Evolutionary conservation across 1,140 invertebrate species (phyloP), one percentile per base, ranked within the genome.

Genomic region (Drosophila dunni): DNA sequence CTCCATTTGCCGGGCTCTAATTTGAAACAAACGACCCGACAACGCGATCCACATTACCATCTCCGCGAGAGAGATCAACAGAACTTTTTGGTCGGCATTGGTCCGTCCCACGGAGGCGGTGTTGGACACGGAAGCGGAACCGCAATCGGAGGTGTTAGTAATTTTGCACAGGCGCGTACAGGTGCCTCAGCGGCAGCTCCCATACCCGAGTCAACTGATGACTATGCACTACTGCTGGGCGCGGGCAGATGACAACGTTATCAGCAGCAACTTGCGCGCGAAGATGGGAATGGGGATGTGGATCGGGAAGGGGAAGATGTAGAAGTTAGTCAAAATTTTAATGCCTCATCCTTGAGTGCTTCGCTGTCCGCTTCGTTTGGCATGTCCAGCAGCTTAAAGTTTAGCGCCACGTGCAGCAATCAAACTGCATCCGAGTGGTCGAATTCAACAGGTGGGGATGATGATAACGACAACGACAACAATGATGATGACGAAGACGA

Each of bases 171-270:
- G 34, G 65, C 77, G 17, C 79, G 76, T 6, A 66, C 51, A 11
- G 63, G 63, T 53, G 34, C 79, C 45, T 78, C 81, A 13, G 84
- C 80, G 7, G 83, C 85, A 13, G 85, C 81, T 3, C 84, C 86
- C 8, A 91, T 91, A 58, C 90, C 90, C 45, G 90, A 91, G 63
- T 89, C 90, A 20, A 86, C 73, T 51, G 90, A 91, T 67, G 90
- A 91, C 50, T 91, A 91, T 73, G 83, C 88, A 24, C 77, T 90
- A 17, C 69, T 91, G 34, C 60, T 91, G 54, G 90, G 90, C 46
- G 67, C 75, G 62, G 78, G 81, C 48, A 91, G 90, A 91, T 91
- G 90, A 91, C 90, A 91, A 65, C 90, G 81, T 46, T 85, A 90
- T 61, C 75, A 84, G 20, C 66, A 79, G 20, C 77, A 78, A 20